Base-by-base conservation (phyloP, 1,140 invertebrate species). In the Drosophila kikkawai region DNA sequence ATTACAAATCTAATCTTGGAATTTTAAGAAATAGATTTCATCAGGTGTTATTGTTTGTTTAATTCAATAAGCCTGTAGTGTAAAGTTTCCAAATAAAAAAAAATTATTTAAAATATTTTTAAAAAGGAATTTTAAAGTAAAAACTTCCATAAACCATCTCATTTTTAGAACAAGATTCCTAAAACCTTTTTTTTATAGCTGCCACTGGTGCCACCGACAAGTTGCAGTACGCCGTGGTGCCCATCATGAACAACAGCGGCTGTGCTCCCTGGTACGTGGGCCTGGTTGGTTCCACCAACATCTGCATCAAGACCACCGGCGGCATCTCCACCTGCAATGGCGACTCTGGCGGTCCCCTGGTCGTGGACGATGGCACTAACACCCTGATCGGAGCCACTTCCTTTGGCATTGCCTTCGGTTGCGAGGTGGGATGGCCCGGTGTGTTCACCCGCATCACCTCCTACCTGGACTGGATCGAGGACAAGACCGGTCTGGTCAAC, bases 271-370 rank as follows among this genome's bases (percentile, higher is more conserved):
- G 81, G 79, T 88, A 29, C 39, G 12, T 37, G 0, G 88, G 88
- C 12, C 11, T 64, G 13, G 37, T 88, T 7, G 4, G 9, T 2
- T 3, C 7, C 12, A 70, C 71, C 32, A 74, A 85, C 42, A 78
- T 91, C 37, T 91, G 88, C 74, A 91, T 91, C 55, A 88, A 91
- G 68, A 91, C 88, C 61, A 88, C 70, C 17, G 83, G 88, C 2
- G 88, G 79, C 13, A 80, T 7, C 7, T 91, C 91, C 32, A 92
- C 78, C 57, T 92, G 91, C 76, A 90, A 84, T 70, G 94, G 94
- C 58, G 94, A 95, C 84, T 94, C 94, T 71, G 94, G 94, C 68
- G 94, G 94, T 55, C 93, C 94, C 7, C 80, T 95, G 61, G 90
- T 93, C 0, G 58, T 92, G 6, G 29, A 75, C 6, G 93, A 94